Conservation (phyloP, 2,888 invertebrate species). For the Caprella mutica region DNA sequence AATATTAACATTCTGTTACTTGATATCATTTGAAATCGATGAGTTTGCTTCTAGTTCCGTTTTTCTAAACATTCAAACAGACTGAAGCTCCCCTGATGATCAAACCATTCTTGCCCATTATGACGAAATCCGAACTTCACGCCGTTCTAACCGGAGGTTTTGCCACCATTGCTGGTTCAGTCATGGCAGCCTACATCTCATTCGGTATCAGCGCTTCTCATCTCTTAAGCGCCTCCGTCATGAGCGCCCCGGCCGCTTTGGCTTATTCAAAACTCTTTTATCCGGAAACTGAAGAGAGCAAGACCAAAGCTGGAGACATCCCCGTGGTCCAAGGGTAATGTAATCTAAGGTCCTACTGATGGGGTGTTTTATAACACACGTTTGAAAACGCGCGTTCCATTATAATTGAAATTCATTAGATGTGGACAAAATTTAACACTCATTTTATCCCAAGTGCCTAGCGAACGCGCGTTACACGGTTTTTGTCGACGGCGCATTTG, state of each 20-base stretch:
- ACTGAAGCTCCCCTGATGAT: conserved; percentile 80
- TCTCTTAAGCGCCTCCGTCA: conserved; percentile 81
- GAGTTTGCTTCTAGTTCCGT: too few relatives aligned
- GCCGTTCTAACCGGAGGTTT: conserved; percentile 89
- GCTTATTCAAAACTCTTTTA: conserved; percentile 79
- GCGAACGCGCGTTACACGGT: too few relatives aligned
- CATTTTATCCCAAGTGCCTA: too few relatives aligned
- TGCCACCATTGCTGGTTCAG: conserved; percentile 84
- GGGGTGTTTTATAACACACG: background rate
- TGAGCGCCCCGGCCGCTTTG: conserved; percentile 90
- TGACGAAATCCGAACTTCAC: conserved; percentile 86
- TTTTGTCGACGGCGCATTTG: too few relatives aligned
- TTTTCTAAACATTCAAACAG: too few relatives aligned
- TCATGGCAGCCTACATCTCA: conserved; percentile 80
- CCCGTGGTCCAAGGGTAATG: conserved; percentile 57
- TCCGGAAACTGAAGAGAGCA: conserved; percentile 76
- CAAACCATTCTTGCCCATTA: conserved; percentile 64
- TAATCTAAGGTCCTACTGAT: conserved; percentile 18
- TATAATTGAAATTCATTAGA: too few relatives aligned
- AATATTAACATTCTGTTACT: too few relatives aligned
- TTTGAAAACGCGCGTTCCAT: too few relatives aligned
- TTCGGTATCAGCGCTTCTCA: conserved; percentile 81
- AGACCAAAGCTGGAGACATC: conserved; percentile 64
- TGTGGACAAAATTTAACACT: too few relatives aligned
- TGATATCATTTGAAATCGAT: too few relatives aligned